phyloP scores from a whole-genome alignment of 2,888 invertebrate genomes.

The Drosophila fungiperda region DNA sequence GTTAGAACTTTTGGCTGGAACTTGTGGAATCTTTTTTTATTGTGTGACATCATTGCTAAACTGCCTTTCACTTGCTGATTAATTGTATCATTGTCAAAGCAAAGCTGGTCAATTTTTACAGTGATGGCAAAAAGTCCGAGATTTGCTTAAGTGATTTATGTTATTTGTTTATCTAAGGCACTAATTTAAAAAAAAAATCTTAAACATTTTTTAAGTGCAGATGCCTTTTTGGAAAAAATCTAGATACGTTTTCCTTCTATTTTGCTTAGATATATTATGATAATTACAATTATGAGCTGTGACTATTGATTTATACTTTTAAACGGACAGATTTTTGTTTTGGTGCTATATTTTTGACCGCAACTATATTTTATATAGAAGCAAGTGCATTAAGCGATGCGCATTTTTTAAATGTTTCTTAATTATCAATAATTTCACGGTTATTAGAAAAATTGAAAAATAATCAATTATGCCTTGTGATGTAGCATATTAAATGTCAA shows the following conservation, averaged over 20 bases:
- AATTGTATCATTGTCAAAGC: slow-evolving; percentile 70
- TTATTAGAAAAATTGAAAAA: slow-evolving; percentile 70
- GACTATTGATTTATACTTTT: background rate
- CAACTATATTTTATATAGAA: background rate
- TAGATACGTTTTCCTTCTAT: background rate
- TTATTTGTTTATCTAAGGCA: background rate
- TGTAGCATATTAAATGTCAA: slow-evolving; percentile 62
- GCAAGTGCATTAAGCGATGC: slow-evolving; percentile 4
- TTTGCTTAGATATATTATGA: background rate
- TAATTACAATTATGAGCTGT: background rate
- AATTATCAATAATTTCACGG: slow-evolving; percentile 68
- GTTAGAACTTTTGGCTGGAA: slow-evolving; percentile 13
- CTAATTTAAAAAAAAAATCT: too few species aligned
- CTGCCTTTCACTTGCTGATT: slow-evolving; percentile 73
- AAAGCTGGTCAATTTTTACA: slow-evolving; percentile 13
- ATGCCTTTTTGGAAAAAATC: background rate
- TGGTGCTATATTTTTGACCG: background rate
- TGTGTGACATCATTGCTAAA: slow-evolving; percentile 52
- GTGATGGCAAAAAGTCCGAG: background rate
- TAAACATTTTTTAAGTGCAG: background rate
- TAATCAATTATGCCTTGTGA: slow-evolving; percentile 70
- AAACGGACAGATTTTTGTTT: background rate
- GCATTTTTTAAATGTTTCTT: slow-evolving; percentile 20
- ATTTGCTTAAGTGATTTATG: background rate
- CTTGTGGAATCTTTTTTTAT: slow-evolving; percentile 19